Evolutionary conservation across 92 coral and sea anemone genomes (phyloP).

Genomic region (Porites cylindrica): DNA sequence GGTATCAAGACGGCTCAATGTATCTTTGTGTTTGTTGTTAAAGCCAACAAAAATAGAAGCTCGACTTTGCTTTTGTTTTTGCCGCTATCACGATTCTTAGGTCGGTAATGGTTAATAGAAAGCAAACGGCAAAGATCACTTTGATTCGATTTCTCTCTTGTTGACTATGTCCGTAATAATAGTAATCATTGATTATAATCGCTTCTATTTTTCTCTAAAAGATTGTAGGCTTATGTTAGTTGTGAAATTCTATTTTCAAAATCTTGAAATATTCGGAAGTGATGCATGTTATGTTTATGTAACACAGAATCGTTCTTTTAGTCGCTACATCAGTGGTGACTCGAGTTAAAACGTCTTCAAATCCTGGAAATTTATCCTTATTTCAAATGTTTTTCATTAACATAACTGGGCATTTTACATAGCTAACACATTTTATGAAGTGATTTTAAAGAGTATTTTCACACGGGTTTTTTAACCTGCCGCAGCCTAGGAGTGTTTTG

Average conservation of each 20-base stretch:
- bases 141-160: neutral
- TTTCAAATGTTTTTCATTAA: neutral
- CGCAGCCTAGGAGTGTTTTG: neutral
- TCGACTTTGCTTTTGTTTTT: neutral
- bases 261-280: neutral
- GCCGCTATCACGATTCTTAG: neutral
- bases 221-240: neutral
- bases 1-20: neutral
- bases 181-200: slow-evolving; percentile 3
- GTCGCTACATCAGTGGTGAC: neutral
- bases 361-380: neutral
- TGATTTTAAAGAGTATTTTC: neutral
- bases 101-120: neutral
- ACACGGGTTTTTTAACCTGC: neutral
- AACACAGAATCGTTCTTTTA: neutral
- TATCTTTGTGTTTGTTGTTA: slow-evolving; percentile 20
- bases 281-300: too few relatives aligned
- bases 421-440: neutral
- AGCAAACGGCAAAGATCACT: neutral
- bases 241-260: neutral
- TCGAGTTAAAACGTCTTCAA: neutral
- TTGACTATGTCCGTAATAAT: neutral
- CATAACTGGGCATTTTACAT: neutral
- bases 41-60: slow-evolving; percentile 3
- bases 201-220: neutral